A percentile compares a stretch with the other conserved stretches of the same genome.
Evolutionary conservation across 2,888 invertebrate genomes (phyloP).

Genomic region (Metacarcinus magister): DNA sequence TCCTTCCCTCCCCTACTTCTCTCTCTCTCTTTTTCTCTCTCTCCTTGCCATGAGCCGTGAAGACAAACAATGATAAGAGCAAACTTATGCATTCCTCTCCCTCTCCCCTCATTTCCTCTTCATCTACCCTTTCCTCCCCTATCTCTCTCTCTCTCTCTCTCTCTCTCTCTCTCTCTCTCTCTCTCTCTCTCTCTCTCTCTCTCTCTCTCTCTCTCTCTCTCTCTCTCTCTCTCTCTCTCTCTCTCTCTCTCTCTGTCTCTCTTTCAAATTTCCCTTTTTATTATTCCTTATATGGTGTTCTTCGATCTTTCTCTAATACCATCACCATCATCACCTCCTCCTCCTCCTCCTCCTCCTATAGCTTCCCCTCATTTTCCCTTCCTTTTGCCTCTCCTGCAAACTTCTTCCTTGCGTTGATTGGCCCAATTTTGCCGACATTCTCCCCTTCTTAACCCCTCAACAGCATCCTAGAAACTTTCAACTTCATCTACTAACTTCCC

Average conservation of each 20-base stretch:
- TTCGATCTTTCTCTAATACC: too few relatives aligned
- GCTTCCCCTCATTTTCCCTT: background rate
- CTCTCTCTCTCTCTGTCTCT: background rate
- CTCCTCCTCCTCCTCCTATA: background rate
- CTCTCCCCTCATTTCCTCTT: background rate
- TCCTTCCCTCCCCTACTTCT: background rate
- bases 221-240: constrained; percentile 44
- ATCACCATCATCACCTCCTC: background rate
- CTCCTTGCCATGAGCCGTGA: too few relatives aligned
- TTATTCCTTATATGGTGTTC: background rate
- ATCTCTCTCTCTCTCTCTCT: background rate
- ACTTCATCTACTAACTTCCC: background rate
- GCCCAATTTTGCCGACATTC: constrained; percentile 7
- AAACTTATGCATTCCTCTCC: background rate
- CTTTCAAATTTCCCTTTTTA: background rate
- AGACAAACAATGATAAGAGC: too few relatives aligned
- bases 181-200: background rate
- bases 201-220: constrained; percentile 37
- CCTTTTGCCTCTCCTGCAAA: background rate
- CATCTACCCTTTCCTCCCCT: too few relatives aligned
- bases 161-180: background rate
- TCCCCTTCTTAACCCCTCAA: background rate
- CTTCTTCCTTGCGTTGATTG: constrained; percentile 1
- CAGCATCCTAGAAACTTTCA: background rate
- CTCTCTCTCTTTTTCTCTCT: too few relatives aligned